Conservation (phyloP, 1,140 invertebrate species). For the Megalonaias nervosa region DNA sequence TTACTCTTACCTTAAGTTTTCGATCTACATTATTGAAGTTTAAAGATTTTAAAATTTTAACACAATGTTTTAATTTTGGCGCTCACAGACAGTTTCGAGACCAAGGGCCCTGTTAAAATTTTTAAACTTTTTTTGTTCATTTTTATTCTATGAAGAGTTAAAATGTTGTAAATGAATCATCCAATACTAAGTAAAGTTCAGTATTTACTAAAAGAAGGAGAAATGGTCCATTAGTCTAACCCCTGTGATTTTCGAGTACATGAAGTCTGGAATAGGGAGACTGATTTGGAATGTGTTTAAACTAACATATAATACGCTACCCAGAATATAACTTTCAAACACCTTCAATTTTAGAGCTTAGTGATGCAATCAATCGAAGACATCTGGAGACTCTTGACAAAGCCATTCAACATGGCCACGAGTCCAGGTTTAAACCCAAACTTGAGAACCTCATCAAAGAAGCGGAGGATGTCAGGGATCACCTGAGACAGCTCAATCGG, state of each 20-base stretch:
- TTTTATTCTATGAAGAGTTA: no score
- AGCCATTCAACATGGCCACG: constrained; percentile 37
- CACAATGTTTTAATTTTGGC: no score
- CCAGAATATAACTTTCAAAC: neutral
- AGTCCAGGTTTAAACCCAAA: constrained; percentile 32
- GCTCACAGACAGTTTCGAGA: no score
- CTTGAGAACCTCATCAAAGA: constrained; percentile 39
- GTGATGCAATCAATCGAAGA: constrained; percentile 46
- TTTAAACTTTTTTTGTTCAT: no score
- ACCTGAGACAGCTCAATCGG: constrained; percentile 39
- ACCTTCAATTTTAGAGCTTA: constrained; percentile 37
- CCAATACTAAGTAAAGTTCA: no score
- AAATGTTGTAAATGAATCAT: no score
- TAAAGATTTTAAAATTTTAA: no score
- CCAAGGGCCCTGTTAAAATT: no score
- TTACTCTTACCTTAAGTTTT: no score
- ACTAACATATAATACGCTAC: neutral
- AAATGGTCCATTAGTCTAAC: no score
- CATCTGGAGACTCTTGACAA: constrained; percentile 50
- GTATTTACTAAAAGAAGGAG: no score
- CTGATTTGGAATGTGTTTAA: neutral
- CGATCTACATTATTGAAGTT: no score
- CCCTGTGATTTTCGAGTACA: neutral
- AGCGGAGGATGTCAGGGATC: constrained; percentile 41
- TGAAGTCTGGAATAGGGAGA: neutral